phyloP scores from a whole-genome alignment of 2,888 invertebrate genomes.

The Pollenia angustigena region DNA sequence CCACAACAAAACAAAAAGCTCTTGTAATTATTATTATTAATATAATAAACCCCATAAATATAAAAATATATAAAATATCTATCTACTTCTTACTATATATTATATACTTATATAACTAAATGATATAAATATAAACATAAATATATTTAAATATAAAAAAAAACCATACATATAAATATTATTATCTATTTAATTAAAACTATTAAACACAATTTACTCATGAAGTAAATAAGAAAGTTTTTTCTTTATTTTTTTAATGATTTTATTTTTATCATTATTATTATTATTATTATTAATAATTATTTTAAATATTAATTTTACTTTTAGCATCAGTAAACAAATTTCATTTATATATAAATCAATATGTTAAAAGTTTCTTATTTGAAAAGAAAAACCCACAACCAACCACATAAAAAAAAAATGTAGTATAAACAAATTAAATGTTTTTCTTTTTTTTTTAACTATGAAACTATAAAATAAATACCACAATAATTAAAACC shows the following conservation, averaged over 20 bases:
- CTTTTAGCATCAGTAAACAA: slow-evolving; percentile 49
- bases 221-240: slow-evolving; percentile 45
- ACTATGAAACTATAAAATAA: slow-evolving; percentile 51
- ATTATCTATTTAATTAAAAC: slow-evolving; percentile 20
- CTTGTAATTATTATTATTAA: slow-evolving; percentile 71
- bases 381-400: slow-evolving; percentile 31
- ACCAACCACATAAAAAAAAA: slow-evolving; percentile 46
- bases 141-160: slow-evolving; percentile 37
- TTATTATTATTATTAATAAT: slow-evolving; percentile 39
- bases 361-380: slow-evolving; percentile 65
- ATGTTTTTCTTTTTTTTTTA: slow-evolving; percentile 66
- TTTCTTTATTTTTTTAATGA: slow-evolving; percentile 41
- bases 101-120: slow-evolving; percentile 42
- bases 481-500: slow-evolving; percentile 53
- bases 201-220: slow-evolving; percentile 52
- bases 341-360: slow-evolving; percentile 56
- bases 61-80: slow-evolving; percentile 49
- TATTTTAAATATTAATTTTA: slow-evolving; percentile 28
- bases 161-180: slow-evolving; percentile 5
- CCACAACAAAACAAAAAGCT: slow-evolving; percentile 39
- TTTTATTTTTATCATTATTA: slow-evolving; percentile 50
- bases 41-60: slow-evolving; percentile 33
- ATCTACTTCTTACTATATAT: slow-evolving; percentile 54
- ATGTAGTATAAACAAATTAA: slow-evolving; percentile 64
- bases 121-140: slow-evolving; percentile 46